Evolutionary conservation across 2,113 vertebrate species (phyloP), one percentile per base, ranked within the genome.

Genomic region (Corythoichthys haematopterus): DNA sequence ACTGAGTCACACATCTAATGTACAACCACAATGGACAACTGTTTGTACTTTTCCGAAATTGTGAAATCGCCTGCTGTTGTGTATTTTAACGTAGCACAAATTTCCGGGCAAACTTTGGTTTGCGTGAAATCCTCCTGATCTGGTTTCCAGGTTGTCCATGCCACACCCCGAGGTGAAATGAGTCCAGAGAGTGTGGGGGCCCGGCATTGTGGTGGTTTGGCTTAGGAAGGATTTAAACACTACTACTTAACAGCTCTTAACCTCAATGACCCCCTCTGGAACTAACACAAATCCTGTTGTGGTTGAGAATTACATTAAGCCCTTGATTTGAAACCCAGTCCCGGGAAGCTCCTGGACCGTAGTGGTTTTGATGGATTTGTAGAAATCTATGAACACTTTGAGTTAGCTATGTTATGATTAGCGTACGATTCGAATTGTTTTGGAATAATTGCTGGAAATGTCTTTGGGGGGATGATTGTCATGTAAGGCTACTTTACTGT

Each of bases 211-310:
- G 64, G 64, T 77, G 70, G 65, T 73, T 66, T 70, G 73, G 78
- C 75, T 83, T 83, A 83, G 75, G 66, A 77, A 69, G 87, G 88
- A 89, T 89, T 90, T 87, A 79, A 85, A 87, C 85, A 87, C 88
- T 80, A 86, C 87, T 87, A 85, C 86, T 91, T 89, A 89, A 72
- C 74, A 10, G 76, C 81, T 90, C 80, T 88, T 91, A 87, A 85
- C 89, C 85, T 71, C 71, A 67, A 79, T 80, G 85, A 87, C 86
- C 86, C 33, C 75, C 66, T 82, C 81, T 83, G 79, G 75, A 77
- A 87, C 82, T 80, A 88, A 84, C 80, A 83, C 84, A 88, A 84
- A 90, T 90, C 87, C 85, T 89, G 88, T 90, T 90, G 88, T 85
- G 88, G 74, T 73, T 66, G 81, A 87, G 85, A 86, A 85, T 87